Conservation (phyloP, 2,797 vertebrate genomes). For the Neopelma chrysocephalum region DNA sequence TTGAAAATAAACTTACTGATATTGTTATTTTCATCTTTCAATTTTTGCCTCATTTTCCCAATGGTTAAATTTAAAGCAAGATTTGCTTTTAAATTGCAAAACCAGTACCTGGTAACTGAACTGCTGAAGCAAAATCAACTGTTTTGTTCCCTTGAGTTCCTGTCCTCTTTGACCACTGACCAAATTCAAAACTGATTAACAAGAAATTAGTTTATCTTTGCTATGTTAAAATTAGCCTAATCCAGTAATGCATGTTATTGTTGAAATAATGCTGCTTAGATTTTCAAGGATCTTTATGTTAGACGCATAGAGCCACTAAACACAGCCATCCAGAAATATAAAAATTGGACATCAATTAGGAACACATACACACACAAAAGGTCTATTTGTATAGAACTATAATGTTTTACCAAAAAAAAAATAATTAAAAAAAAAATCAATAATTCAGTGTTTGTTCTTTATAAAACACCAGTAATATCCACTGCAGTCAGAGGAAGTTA, state of each 20-base stretch:
- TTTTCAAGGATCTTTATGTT: not conserved
- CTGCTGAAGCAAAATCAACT: not conserved
- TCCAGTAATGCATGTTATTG: not conserved
- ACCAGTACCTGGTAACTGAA: not conserved
- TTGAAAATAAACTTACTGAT: not conserved
- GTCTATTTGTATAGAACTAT: not conserved
- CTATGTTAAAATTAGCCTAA: not conserved
- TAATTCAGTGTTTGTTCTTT: not conserved
- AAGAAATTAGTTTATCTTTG: not conserved
- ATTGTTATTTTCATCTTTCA: not conserved
- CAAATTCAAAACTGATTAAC: constrained; percentile 2
- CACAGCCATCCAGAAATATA: not conserved
- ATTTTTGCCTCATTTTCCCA: not conserved
- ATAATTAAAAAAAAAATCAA: too few species aligned
- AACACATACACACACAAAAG: not conserved
- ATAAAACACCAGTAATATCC: not conserved
- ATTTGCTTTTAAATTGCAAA: not conserved
- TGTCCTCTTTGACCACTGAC: not conserved
- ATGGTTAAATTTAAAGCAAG: not conserved
- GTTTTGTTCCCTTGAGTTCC: not conserved
- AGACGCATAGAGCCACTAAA: not conserved
- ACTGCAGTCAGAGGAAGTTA: not conserved
- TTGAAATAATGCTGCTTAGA: not conserved
- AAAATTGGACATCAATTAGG: not conserved
- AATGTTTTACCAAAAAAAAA: not conserved